Evolutionary conservation across 1,140 invertebrate species (phyloP).

Genomic region (Nylanderia fulva): DNA sequence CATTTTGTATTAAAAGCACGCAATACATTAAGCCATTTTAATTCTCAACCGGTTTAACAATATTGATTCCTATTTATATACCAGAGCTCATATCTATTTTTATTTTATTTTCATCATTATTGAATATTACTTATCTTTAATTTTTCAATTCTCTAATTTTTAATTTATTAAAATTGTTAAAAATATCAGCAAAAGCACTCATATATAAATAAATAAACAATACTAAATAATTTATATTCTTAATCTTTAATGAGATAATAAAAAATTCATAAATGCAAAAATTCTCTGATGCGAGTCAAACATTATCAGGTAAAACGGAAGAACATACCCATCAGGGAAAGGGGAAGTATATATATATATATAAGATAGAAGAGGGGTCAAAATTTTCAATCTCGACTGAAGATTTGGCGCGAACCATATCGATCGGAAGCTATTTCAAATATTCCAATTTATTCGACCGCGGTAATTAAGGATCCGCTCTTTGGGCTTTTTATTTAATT

Average conservation of each 20-base stretch:
- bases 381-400: slow-evolving; percentile 37
- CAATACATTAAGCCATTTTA: slow-evolving; percentile 3
- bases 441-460: slow-evolving; percentile 65
- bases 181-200: neutral
- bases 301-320: neutral
- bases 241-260: neutral
- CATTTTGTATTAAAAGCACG: neutral
- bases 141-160: too few species aligned
- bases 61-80: neutral
- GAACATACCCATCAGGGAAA: neutral
- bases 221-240: neutral
- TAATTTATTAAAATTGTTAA: too few species aligned
- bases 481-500: slow-evolving; percentile 38
- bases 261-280: neutral
- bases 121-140: neutral
- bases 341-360: too few species aligned
- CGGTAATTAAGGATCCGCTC: slow-evolving; percentile 60
- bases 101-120: neutral
- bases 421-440: slow-evolving; percentile 62
- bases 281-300: neutral
- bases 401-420: neutral
- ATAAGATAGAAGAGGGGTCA: too few species aligned
- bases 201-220: neutral
- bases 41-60: neutral
- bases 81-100: neutral